These are phyloP conservation scores for Zoanthus solanderi DNA, from an alignment of 92 coral and sea anemone genomes.

Conservation along the genomic window DNA sequence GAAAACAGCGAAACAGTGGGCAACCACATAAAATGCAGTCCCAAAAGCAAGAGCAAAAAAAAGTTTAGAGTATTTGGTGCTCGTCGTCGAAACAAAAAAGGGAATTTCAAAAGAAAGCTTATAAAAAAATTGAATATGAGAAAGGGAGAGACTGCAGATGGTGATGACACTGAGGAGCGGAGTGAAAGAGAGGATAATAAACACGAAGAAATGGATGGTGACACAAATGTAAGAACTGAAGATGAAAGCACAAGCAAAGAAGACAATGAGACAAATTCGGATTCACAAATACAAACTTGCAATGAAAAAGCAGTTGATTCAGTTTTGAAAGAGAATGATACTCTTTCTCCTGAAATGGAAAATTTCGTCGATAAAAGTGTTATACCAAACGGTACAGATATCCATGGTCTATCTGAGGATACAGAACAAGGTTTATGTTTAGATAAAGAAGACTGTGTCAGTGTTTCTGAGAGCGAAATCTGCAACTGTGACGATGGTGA, in stretches of 20 bases:
- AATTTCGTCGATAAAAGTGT: not conserved
- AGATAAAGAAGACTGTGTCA: conserved; percentile 1
- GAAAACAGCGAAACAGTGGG: conserved; percentile 29
- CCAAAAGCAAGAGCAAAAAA: conserved; percentile 25
- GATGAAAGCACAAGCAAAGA: conserved; percentile 22
- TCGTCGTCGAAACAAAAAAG: conserved; percentile 19
- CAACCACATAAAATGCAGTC: conserved; percentile 2
- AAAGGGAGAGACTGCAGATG: conserved; percentile 34
- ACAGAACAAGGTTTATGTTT: conserved; percentile 23
- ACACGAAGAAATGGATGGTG: not conserved
- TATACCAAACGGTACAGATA: conserved; percentile 14
- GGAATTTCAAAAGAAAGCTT: conserved; percentile 38
- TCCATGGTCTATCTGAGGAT: conserved; percentile 4
- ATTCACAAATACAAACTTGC: not conserved
- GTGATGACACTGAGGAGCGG: conserved; percentile 18
- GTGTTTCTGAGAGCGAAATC: conserved; percentile 30
- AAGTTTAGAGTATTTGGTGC: conserved; percentile 11
- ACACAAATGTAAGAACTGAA: not conserved
- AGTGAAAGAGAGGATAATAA: conserved; percentile 34
- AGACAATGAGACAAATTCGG: not conserved
- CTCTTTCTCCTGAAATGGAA: not conserved
- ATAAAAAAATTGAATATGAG: conserved; percentile 9
- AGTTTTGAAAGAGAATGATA: not conserved
- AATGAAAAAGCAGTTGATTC: not conserved
- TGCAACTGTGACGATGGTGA: conserved; percentile 36